Percentiles rank a stretch among this genome's conserved stretches.
Evolutionary conservation across 2,888 invertebrate genomes (phyloP).

Genomic region (Hedya salicella): DNA sequence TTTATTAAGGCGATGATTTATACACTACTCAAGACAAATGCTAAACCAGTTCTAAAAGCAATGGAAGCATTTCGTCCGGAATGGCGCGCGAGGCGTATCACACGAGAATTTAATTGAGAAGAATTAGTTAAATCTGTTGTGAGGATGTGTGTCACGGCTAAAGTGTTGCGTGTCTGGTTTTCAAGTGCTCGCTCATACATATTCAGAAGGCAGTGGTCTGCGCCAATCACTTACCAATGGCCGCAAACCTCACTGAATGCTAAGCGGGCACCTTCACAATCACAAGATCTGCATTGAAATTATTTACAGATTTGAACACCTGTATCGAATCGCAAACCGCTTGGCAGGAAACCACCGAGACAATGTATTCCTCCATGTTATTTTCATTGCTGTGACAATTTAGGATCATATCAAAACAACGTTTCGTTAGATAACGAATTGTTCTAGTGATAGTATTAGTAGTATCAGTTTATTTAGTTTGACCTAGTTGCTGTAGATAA

Average conservation of each 20-base stretch:
- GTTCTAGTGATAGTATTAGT: slow-evolving; percentile 31
- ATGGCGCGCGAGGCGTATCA: slow-evolving; percentile 48
- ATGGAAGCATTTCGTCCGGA: slow-evolving; percentile 41
- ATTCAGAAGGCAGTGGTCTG: slow-evolving; percentile 70
- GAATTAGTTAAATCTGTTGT: slow-evolving; percentile 60
- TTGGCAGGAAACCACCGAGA: slow-evolving; percentile 53
- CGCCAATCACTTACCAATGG: slow-evolving; percentile 71
- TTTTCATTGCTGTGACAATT: slow-evolving; percentile 40
- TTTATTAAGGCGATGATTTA: slow-evolving; percentile 54
- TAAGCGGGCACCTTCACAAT: slow-evolving; percentile 68
- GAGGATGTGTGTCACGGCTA: slow-evolving; percentile 79
- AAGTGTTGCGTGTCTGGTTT: slow-evolving; percentile 65
- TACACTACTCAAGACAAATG: slow-evolving; percentile 49
- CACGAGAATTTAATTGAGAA: slow-evolving; percentile 52
- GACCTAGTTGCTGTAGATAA: slow-evolving; percentile 77
- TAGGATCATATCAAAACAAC: slow-evolving; percentile 55
- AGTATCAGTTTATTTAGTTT: slow-evolving; percentile 64
- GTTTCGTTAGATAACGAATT: slow-evolving; percentile 53
- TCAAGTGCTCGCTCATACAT: slow-evolving; percentile 72
- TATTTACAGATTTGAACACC: slow-evolving; percentile 70
- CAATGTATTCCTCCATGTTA: slow-evolving; percentile 50
- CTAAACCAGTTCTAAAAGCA: slow-evolving; percentile 43
- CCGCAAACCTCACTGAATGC: slow-evolving; percentile 76
- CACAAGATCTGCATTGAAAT: slow-evolving; percentile 76
- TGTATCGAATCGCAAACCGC: slow-evolving; percentile 57